Evolutionary conservation across 2,888 invertebrate genomes (phyloP).

Genomic region (Tribolium freemani): DNA sequence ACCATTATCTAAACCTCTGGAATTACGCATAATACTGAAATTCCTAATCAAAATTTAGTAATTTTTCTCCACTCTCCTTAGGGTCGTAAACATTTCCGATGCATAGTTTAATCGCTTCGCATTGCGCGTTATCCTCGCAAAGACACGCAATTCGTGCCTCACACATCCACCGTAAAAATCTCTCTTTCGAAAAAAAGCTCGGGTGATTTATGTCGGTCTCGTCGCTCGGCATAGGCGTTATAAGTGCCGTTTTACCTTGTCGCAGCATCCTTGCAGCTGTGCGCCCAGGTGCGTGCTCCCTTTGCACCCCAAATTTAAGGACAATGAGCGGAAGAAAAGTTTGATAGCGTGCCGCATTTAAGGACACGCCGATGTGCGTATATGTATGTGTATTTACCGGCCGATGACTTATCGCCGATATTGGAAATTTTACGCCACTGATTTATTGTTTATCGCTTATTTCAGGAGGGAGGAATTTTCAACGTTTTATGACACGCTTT

Average conservation of each 20-base stretch:
- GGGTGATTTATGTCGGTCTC: conserved; percentile 58
- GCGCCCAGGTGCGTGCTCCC: conserved; percentile 68
- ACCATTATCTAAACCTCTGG: no score
- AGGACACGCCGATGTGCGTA: background rate
- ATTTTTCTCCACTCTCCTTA: background rate
- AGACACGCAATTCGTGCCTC: conserved; percentile 59
- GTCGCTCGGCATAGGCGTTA: conserved; percentile 50
- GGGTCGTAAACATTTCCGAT: background rate
- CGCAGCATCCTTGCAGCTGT: conserved; percentile 68
- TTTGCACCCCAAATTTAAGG: conserved; percentile 63
- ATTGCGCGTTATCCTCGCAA: conserved; percentile 40
- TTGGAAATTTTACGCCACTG: conserved; percentile 37
- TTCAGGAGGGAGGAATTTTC: background rate
- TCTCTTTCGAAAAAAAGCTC: conserved; percentile 54
- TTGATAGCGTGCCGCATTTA: conserved; percentile 52
- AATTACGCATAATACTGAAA: no score
- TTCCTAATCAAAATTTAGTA: no score
- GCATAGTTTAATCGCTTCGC: background rate
- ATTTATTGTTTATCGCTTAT: conserved; percentile 40
- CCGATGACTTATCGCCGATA: conserved; percentile 31
- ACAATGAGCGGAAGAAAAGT: conserved; percentile 65
- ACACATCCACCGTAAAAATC: conserved; percentile 50
- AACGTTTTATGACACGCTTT: background rate
- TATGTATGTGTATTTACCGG: conserved; percentile 14
- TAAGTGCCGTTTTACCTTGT: conserved; percentile 62